Base-by-base conservation (phyloP, 2,888 invertebrate genomes). In the Plagodis dolabraria region DNA sequence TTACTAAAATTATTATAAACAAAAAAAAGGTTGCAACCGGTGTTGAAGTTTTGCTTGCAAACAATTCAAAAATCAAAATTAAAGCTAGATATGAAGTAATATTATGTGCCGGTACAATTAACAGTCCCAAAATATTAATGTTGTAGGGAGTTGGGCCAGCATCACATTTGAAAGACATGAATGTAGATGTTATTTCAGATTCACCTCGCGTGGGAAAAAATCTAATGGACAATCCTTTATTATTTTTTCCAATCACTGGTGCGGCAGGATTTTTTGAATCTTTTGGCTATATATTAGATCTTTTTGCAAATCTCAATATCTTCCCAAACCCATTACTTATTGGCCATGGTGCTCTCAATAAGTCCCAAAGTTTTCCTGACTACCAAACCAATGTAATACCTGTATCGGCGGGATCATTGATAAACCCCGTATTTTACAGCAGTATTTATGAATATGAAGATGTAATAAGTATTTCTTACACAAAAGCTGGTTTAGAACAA, bases 121-220 rank as follows among this genome's bases (percentile, higher is more conserved):
- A 89, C 55, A 82, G 89, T 0, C 84, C 90, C 0, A 83, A 89
- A 60, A 65, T 92, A 1, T 71, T 92, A 0, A 81, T 89, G 77
- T 65, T 89, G 0, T 92, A 90, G 0, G 92, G 91, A 2, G 69
- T 92, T 0, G 91, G 92, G 2, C 89, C 87, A 0, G 74, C 64
- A 12, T 63, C 76, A 0, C 77, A 86, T 42, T 62, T 89, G 0
- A 43, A 60, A 9, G 61, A 72, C 2, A 71, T 79, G 0, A 75
- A 76, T 0, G 85, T 90, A 5, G 47, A 70, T 0, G 70, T 85
- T 0, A 57, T 87, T 6, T 64, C 75, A n/a, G 78, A 90, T 55
- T 70, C 82, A 5, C 78, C 85, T 6, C 2, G 43, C 0, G 90
- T 92, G 0, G 91, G 91, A 0, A 60, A 74, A 33, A 89, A 90